Evolutionary conservation across 2,113 vertebrate genomes (phyloP).

Genomic region (Elaphurus davidianus): DNA sequence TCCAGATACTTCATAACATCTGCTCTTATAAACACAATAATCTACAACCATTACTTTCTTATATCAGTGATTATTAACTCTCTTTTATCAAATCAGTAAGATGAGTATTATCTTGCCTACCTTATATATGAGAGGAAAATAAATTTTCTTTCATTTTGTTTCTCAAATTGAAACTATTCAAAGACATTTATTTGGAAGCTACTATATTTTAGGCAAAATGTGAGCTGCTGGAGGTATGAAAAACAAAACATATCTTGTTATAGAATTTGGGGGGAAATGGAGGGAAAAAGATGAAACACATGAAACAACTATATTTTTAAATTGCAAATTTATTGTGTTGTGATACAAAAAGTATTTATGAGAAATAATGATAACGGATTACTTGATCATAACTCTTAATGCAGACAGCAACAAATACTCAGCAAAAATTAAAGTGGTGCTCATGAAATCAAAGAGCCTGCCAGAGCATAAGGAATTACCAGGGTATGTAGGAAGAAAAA

Average conservation of each 20-base stretch:
- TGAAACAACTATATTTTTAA: background rate
- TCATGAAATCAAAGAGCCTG: background rate
- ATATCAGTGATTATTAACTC: background rate
- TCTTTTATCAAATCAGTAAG: background rate
- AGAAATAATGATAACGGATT: background rate
- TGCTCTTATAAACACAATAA: background rate
- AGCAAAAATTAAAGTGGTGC: background rate
- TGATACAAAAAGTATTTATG: background rate
- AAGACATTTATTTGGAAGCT: background rate
- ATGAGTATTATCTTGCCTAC: background rate
- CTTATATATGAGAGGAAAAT: background rate
- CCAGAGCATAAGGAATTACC: background rate
- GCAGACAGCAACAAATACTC: background rate
- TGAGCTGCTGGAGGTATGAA: background rate
- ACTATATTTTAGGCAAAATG: background rate
- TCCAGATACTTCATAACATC: background rate
- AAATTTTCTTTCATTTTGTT: background rate
- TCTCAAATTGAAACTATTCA: background rate
- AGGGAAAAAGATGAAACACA: background rate
- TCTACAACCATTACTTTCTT: background rate
- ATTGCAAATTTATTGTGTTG: background rate
- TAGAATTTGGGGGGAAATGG: too few species aligned
- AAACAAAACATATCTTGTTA: background rate
- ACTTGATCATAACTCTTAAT: background rate
- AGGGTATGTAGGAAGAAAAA: background rate